Evolutionary conservation across 2,113 vertebrate genomes (phyloP).

Genomic region (Sula dactylatra): DNA sequence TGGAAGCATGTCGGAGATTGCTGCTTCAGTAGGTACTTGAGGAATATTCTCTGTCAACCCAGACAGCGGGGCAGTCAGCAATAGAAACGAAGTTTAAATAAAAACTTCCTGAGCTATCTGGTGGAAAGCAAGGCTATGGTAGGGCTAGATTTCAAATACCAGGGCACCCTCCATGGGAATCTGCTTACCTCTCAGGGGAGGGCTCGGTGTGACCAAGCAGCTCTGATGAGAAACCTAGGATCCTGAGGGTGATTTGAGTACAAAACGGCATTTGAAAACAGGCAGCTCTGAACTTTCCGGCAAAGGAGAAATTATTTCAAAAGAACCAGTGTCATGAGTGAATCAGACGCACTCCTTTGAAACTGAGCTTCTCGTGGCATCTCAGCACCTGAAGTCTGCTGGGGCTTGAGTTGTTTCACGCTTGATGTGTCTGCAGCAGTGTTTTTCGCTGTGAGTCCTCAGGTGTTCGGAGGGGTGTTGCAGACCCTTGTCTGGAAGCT

Average conservation of each 20-base stretch:
- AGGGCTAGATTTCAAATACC: neutral
- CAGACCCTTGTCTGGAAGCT: neutral
- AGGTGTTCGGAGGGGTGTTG: neutral
- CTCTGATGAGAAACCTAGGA: neutral
- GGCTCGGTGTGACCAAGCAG: rapidly evolving
- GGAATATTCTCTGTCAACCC: neutral
- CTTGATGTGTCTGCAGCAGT: neutral
- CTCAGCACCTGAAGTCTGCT: neutral
- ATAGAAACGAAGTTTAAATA: neutral
- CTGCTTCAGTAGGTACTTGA: constrained; percentile 31
- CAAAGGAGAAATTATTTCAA: neutral
- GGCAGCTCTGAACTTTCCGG: neutral
- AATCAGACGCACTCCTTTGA: neutral
- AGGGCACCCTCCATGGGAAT: neutral
- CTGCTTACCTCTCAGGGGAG: neutral
- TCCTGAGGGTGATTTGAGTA: neutral
- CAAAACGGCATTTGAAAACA: neutral
- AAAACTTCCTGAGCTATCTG: neutral
- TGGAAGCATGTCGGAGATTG: neutral
- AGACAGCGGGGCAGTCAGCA: neutral
- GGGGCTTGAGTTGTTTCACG: neutral
- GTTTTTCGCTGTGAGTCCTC: neutral
- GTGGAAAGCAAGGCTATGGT: neutral
- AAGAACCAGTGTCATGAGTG: neutral
- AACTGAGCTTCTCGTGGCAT: neutral